phyloP scores from a whole-genome alignment of 2,113 vertebrate genomes.

The Callipepla squamata region DNA sequence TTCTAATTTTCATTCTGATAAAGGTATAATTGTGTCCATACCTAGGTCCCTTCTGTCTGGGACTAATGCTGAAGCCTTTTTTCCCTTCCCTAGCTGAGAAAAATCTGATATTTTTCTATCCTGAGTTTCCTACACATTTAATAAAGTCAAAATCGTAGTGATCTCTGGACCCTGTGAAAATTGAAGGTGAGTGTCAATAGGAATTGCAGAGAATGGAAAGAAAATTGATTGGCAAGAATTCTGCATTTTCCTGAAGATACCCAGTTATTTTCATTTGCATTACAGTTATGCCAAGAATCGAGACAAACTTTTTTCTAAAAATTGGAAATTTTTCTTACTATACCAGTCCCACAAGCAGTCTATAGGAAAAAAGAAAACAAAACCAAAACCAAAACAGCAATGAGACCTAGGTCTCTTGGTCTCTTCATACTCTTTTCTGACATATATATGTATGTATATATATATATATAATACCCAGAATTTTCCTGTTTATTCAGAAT shows the following conservation, averaged over 20 bases:
- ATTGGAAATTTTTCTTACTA: background rate
- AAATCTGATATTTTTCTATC: background rate
- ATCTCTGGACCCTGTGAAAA: background rate
- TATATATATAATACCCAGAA: background rate
- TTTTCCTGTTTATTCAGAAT: background rate
- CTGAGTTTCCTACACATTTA: background rate
- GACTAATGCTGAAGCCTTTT: background rate
- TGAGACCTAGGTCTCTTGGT: background rate
- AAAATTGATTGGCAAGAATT: background rate
- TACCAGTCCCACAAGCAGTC: background rate
- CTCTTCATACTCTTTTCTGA: background rate
- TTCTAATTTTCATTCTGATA: constrained; percentile 52
- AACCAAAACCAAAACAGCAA: background rate
- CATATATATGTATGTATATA: background rate
- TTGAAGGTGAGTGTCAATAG: background rate
- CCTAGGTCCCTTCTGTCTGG: background rate
- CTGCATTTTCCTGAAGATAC: background rate
- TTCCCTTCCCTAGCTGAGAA: background rate
- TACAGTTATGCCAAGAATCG: background rate
- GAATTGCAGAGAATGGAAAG: background rate
- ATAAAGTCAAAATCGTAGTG: background rate
- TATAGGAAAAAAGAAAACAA: background rate
- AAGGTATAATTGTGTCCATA: background rate
- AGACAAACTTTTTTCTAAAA: background rate
- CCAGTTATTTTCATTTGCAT: background rate